A percentile compares a stretch with the other conserved stretches of the same genome.
Conservation (phyloP, 2,113 vertebrate species). For the Platichthys stellatus region DNA sequence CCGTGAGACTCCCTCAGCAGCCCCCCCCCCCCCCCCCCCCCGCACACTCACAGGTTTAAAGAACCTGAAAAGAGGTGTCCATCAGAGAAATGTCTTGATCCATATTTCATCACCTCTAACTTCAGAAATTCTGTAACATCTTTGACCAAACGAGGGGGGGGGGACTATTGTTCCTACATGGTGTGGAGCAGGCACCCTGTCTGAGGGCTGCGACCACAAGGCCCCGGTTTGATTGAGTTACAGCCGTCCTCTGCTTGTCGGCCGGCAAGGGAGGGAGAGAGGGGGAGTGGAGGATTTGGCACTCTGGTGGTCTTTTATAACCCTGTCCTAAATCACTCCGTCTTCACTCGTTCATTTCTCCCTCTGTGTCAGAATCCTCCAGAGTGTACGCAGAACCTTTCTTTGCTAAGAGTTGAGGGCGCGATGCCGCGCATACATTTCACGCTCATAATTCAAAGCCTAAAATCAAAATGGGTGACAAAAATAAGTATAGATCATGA, state of each 20-base stretch:
- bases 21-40: background rate
- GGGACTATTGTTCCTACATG: slow-evolving; percentile 7
- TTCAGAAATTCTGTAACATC: background rate
- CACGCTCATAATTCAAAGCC: background rate
- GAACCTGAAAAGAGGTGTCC: slow-evolving; percentile 8
- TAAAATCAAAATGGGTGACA: background rate
- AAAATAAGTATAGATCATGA: background rate
- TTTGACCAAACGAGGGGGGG: slow-evolving; percentile 18
- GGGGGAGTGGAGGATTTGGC: background rate
- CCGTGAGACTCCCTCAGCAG: background rate
- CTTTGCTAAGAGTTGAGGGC: background rate
- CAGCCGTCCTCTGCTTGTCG: slow-evolving; percentile 4
- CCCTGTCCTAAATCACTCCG: slow-evolving; percentile 5
- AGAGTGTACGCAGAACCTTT: too few relatives aligned
- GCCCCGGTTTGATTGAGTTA: slow-evolving; percentile 16
- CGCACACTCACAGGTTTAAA: background rate
- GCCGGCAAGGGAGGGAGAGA: background rate
- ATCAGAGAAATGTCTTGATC: slow-evolving; percentile 25
- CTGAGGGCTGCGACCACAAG: background rate
- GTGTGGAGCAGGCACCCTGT: slow-evolving; percentile 17
- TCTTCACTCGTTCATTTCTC: background rate
- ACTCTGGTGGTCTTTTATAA: background rate
- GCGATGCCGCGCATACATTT: background rate
- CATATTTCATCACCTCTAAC: slow-evolving; percentile 46
- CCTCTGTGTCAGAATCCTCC: background rate